These are phyloP conservation scores for Lasioglossum pauxillum DNA, from an alignment of 2,888 invertebrate species.

Conservation along the genomic window DNA sequence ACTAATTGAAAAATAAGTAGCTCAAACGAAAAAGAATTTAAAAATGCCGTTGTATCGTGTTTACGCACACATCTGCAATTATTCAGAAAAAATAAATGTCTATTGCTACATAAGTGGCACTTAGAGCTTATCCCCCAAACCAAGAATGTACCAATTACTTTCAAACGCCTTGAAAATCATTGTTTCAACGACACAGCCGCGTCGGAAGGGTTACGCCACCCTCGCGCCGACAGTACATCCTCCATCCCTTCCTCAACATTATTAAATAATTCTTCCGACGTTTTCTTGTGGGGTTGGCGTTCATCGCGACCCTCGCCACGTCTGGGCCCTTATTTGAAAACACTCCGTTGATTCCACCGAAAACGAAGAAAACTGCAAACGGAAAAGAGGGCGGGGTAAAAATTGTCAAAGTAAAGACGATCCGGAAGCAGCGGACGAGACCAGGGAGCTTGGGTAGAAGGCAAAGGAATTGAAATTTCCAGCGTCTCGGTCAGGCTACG, in stretches of 20 bases:
- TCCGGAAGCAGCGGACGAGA: constrained; percentile 7
- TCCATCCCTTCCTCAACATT: neutral
- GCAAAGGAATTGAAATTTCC: constrained; percentile 27
- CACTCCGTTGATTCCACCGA: neutral
- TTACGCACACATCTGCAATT: neutral
- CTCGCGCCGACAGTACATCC: neutral
- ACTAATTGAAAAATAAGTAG: neutral
- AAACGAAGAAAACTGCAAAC: neutral
- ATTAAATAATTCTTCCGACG: neutral
- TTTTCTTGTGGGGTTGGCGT: neutral
- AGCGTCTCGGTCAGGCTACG: constrained; percentile 16
- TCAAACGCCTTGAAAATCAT: neutral
- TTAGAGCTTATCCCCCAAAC: neutral
- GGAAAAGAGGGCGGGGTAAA: neutral
- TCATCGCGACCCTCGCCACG: neutral
- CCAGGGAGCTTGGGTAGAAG: neutral
- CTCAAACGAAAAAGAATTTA: neutral
- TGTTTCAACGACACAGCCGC: neutral
- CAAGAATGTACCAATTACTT: neutral
- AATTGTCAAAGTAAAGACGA: constrained; percentile 11
- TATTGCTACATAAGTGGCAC: neutral
- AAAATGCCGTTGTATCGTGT: neutral
- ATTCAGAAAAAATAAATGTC: neutral
- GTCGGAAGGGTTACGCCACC: neutral
- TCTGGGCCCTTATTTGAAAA: neutral